These are phyloP conservation scores for Numenius arquata DNA, from an alignment of 2,113 vertebrate species.

Conservation along the genomic window DNA sequence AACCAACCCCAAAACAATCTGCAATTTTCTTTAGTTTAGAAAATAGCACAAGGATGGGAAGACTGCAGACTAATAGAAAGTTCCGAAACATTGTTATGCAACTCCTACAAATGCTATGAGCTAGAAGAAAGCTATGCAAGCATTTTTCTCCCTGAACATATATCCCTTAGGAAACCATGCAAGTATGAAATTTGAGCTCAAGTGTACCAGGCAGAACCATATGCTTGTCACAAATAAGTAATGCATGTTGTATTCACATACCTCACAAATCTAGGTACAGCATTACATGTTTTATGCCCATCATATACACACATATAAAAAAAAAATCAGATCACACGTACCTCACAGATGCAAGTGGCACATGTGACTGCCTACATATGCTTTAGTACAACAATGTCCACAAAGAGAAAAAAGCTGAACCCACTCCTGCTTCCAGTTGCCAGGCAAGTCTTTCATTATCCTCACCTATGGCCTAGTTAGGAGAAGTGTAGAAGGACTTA, in stretches of 20 bases:
- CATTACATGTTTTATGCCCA: no score
- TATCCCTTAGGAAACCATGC: not conserved
- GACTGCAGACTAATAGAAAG: not conserved
- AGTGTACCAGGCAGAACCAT: not conserved
- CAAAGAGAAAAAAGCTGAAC: not conserved
- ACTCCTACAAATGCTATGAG: not conserved
- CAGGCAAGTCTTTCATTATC: not conserved
- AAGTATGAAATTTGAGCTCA: not conserved
- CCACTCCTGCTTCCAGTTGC: not conserved
- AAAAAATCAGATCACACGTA: not conserved
- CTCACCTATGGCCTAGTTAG: not conserved
- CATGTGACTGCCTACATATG: not conserved
- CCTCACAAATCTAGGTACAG: not conserved
- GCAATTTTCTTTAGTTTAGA: not conserved
- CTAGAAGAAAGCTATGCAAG: not conserved
- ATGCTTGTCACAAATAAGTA: not conserved
- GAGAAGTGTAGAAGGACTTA: not conserved
- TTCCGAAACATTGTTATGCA: not conserved
- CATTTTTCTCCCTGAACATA: accelerated
- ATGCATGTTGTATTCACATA: not conserved
- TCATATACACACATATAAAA: not conserved
- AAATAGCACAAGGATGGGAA: not conserved
- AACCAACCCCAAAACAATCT: not conserved
- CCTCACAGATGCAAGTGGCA: not conserved
- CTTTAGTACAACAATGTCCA: not conserved